Base-by-base conservation (phyloP, 2,797 vertebrate genomes). In the Ctenopoma multispine region DNA sequence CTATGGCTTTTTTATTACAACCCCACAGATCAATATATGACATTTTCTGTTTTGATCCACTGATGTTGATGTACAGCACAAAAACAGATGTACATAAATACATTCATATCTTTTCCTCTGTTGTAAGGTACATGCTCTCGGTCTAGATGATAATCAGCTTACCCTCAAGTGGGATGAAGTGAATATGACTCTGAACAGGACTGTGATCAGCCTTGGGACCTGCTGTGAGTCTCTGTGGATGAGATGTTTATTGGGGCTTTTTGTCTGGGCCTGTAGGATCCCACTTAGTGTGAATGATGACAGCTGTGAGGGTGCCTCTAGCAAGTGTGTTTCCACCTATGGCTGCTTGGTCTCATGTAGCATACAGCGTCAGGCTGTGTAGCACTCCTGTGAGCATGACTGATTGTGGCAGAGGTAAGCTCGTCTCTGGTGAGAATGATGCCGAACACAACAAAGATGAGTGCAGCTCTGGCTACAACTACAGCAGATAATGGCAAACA, bases 251-350 rank as follows among this genome's bases (percentile, higher is more conserved):
- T 80, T 65, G 82, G 60, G 68, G 62, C 53, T 88, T 80, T 85
- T 46, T 80, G 82, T 73, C 81, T 85, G 80, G 90, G 87, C 86
- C 83, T 56, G 82, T 85, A 80, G 75, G 84, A 84, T 87, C 82
- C 87, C 79, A 87, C 80, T 91, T 88, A 87, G 80, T 83, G 77
- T 87, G 89, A 92, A 86, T 76, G 88, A 90, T 87, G 90, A 86
- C 80, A 86, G 86, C 88, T 87, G 79, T 61, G 74, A 84, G 80
- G 87, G 31, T 29, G 83, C 92, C 87, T 82, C 87, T 86, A 87
- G 90, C 89, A 77, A 85, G 71, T 77, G 84, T 70, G 89, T 78
- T 77, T 88, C 78, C 71, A 74, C 74, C 87, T 69, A 71, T 66
- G 80, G 85, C 75, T 83, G 86, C 81, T 80, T 62, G 82, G 81